Percentiles rank a stretch among this genome's conserved stretches.
Conservation (phyloP, 2,888 invertebrate genomes). For the Napeogenes inachia region DNA sequence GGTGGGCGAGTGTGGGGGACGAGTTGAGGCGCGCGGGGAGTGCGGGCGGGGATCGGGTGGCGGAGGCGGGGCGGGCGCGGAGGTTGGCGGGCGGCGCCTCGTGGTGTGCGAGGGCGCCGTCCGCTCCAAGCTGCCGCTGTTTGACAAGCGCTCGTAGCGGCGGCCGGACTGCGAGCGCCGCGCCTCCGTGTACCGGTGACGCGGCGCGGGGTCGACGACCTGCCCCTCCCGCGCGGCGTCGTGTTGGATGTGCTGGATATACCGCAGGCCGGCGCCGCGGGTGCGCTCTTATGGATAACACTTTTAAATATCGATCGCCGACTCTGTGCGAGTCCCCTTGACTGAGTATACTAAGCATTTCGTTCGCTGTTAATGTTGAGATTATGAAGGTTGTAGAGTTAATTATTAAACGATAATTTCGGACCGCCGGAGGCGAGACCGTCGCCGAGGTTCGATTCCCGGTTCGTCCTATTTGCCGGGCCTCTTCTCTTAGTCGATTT, state of each 20-base stretch:
- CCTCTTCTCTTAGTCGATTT: conserved; percentile 3
- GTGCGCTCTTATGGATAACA: conserved; percentile 9
- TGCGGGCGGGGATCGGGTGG: conserved; percentile 75
- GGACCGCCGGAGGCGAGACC: not conserved
- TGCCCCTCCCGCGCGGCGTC: not conserved
- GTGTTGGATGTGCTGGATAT: conserved; percentile 5
- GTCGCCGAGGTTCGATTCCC: too few species aligned
- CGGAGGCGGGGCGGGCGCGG: conserved; percentile 32
- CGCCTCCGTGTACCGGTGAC: conserved; percentile 20
- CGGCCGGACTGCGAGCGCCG: conserved; percentile 24
- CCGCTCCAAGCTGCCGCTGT: conserved; percentile 88
- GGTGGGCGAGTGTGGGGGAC: conserved; percentile 30
- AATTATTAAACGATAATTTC: conserved; percentile 1
- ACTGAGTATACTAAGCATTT: conserved; percentile 46
- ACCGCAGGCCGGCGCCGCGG: conserved; percentile 4
- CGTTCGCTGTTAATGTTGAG: conserved; percentile 36
- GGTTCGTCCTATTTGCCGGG: too few species aligned
- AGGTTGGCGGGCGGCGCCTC: conserved; percentile 70
- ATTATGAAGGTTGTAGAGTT: conserved; percentile 38
- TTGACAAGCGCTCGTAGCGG: conserved; percentile 80
- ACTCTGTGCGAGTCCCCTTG: conserved; percentile 30
- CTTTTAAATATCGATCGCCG: conserved; percentile 1
- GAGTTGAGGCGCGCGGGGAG: conserved; percentile 30
- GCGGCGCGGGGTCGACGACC: conserved; percentile 2
- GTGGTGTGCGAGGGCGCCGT: conserved; percentile 92